Percentiles rank a stretch among this genome's conserved stretches.
These are phyloP conservation scores for Acanthurus lineatus DNA, from an alignment of 2,797 vertebrate genomes.

Conservation along the genomic window DNA sequence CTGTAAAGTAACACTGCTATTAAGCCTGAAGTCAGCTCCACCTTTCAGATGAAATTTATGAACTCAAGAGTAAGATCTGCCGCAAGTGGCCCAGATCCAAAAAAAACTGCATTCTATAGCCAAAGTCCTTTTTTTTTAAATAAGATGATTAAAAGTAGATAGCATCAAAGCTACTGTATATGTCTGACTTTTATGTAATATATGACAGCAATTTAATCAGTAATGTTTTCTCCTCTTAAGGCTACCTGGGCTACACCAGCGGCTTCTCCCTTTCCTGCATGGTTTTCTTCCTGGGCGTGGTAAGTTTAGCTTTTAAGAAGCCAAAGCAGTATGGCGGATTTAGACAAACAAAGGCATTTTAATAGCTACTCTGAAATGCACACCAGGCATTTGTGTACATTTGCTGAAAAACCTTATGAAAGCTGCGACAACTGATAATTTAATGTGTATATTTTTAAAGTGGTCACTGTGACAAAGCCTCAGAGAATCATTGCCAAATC, in stretches of 20 bases:
- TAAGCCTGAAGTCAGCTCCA: constrained; percentile 28
- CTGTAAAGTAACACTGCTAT: constrained; percentile 49
- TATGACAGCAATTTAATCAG: not conserved
- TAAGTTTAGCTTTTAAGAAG: constrained; percentile 73
- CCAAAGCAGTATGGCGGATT: not conserved
- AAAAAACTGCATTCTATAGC: not conserved
- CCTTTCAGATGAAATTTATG: constrained; percentile 38
- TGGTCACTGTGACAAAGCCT: not conserved
- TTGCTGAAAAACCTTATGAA: not conserved
- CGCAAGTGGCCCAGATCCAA: constrained; percentile 2
- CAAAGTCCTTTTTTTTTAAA: constrained; percentile 2
- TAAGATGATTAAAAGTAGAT: not conserved
- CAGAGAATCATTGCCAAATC: not conserved
- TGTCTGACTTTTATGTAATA: not conserved
- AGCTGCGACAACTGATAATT: not conserved
- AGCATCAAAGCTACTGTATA: not conserved
- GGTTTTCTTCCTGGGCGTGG: constrained; percentile 97
- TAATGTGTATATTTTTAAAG: not conserved
- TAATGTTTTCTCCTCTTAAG: constrained; percentile 77
- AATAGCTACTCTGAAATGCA: not conserved
- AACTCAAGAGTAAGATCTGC: not conserved
- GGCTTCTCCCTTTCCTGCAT: constrained; percentile 97
- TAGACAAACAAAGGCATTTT: not conserved
- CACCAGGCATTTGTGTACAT: not conserved
- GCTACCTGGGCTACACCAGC: constrained; percentile 98